These are phyloP conservation scores for Nomada fucata DNA, from an alignment of 2,888 invertebrate genomes.

Conservation along the genomic window DNA sequence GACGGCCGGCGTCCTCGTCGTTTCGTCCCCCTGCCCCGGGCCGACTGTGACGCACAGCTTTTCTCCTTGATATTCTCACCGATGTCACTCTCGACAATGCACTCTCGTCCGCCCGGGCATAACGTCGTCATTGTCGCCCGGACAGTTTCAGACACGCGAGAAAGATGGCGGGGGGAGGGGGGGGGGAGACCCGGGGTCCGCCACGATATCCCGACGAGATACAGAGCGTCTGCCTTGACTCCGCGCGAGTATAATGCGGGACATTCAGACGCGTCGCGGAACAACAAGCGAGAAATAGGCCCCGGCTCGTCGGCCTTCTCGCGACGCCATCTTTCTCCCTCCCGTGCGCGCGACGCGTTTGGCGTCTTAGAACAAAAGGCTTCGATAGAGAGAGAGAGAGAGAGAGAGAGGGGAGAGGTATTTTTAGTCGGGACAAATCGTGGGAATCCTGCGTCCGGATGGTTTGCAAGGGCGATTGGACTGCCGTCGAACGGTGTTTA, in stretches of 20 bases:
- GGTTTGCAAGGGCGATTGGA: no score
- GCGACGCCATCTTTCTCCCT: background rate
- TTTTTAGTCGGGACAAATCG: no score
- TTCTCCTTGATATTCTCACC: slow-evolving; percentile 57
- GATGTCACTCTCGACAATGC: slow-evolving; percentile 54
- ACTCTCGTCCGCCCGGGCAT: slow-evolving; percentile 51
- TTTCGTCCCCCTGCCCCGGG: background rate
- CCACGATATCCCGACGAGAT: slow-evolving; percentile 53
- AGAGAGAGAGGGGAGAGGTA: background rate
- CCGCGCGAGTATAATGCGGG: slow-evolving; percentile 40
- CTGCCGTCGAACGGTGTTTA: no score
- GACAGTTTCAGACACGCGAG: slow-evolving; percentile 53
- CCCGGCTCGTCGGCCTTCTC: slow-evolving; percentile 27
- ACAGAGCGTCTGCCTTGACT: slow-evolving; percentile 54
- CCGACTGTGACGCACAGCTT: slow-evolving; percentile 41
- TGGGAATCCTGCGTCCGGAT: no score
- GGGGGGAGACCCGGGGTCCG: slow-evolving; percentile 19
- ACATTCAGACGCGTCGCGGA: slow-evolving; percentile 43
- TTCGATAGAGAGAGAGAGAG: no score
- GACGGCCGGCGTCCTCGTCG: slow-evolving; percentile 16
- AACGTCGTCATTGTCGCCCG: slow-evolving; percentile 59
- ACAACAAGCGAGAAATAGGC: slow-evolving; percentile 38
- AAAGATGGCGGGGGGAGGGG: slow-evolving; percentile 17
- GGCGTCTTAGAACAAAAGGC: background rate
- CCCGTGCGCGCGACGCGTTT: background rate